Evolutionary conservation across 1,140 invertebrate genomes (phyloP).

Genomic region (Solenopsis invicta): DNA sequence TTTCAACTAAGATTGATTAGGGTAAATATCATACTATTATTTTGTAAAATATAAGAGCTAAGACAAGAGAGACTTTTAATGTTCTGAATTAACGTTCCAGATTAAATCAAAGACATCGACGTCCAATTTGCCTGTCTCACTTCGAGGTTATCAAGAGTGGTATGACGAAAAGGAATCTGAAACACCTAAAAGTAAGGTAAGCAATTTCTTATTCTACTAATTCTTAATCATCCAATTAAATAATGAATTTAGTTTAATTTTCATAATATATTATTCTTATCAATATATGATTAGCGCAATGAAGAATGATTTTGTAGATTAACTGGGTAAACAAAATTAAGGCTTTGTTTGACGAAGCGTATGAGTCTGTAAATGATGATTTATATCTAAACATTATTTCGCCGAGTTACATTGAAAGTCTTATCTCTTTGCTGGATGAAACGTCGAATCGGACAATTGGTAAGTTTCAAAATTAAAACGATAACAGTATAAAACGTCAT

Average conservation of each 20-base stretch:
- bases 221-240: background rate
- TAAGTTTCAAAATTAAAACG: background rate
- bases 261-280: background rate
- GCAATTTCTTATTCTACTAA: background rate
- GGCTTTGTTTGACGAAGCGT: background rate
- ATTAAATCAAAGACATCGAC: background rate
- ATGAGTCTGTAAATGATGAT: slow-evolving; percentile 7
- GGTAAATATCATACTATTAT: background rate
- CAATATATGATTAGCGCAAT: background rate
- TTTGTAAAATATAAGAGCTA: background rate
- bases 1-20: slow-evolving; percentile 37
- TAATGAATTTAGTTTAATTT: background rate
- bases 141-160: slow-evolving; percentile 24
- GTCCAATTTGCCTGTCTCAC: background rate
- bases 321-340: slow-evolving; percentile 53
- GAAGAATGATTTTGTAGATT: slow-evolving; percentile 20
- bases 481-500: background rate
- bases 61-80: background rate
- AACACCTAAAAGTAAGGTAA: slow-evolving; percentile 51
- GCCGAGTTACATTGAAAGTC: slow-evolving; percentile 10
- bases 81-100: slow-evolving; percentile 1
- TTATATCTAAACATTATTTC: background rate
- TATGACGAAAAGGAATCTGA: slow-evolving; percentile 15
- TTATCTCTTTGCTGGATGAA: slow-evolving; percentile 36
- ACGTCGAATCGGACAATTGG: slow-evolving; percentile 59